Evolutionary conservation across 2,113 vertebrate species (phyloP).

Genomic region (Datnioides undecimradiatus): DNA sequence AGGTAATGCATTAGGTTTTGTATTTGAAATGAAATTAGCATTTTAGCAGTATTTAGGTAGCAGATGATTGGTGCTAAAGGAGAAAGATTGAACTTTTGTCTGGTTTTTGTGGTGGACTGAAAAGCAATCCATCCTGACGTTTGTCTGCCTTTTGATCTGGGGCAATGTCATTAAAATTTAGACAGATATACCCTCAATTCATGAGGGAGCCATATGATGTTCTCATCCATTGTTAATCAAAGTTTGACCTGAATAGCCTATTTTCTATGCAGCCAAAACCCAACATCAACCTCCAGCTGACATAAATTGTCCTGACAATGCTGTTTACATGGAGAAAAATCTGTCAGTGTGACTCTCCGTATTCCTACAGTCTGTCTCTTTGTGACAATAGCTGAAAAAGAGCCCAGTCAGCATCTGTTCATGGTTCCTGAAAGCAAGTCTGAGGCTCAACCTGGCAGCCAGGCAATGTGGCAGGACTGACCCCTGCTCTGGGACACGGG

Average conservation of each 20-base stretch:
- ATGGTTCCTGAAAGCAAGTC: slow-evolving; percentile 34
- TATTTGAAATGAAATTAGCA: background rate
- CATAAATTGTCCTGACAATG: slow-evolving; percentile 5
- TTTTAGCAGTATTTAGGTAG: background rate
- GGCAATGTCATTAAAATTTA: slow-evolving; percentile 11
- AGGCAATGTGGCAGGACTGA: slow-evolving; percentile 49
- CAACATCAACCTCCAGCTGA: slow-evolving; percentile 7
- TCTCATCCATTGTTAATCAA: slow-evolving; percentile 34
- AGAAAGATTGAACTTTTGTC: background rate
- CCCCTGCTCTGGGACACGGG: slow-evolving; percentile 42
- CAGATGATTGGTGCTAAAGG: background rate
- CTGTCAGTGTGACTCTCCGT: slow-evolving; percentile 1
- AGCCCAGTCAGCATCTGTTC: slow-evolving; percentile 56
- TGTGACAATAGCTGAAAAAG: slow-evolving; percentile 35
- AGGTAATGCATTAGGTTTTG: background rate
- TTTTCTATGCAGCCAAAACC: slow-evolving; percentile 14
- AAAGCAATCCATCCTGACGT: background rate
- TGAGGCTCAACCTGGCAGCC: slow-evolving; percentile 27
- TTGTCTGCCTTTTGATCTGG: background rate
- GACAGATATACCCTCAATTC: background rate
- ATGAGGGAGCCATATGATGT: background rate
- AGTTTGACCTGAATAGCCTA: slow-evolving; percentile 11
- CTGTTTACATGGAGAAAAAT: slow-evolving; percentile 10
- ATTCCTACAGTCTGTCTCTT: background rate
- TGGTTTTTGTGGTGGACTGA: background rate